A percentile compares a stretch with the other conserved stretches of the same genome.
Evolutionary conservation across 2,888 invertebrate genomes (phyloP).

Genomic region (Aporophyla nigra): DNA sequence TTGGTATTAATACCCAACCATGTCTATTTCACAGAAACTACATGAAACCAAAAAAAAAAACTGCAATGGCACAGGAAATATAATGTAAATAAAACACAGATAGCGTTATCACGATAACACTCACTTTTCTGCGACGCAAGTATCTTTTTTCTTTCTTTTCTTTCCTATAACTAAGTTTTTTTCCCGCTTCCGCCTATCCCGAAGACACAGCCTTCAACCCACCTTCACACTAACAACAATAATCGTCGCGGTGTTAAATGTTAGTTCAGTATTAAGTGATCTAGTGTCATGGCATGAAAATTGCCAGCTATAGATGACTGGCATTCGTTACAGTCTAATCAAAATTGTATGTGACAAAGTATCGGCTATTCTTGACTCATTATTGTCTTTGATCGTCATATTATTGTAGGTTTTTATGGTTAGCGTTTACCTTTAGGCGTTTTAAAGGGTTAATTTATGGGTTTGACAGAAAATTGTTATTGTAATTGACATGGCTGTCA

Average conservation of each 20-base stretch:
- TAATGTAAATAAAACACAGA: conserved; percentile 4
- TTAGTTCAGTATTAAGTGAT: conserved; percentile 58
- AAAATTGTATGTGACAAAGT: conserved; percentile 55
- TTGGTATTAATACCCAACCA: background rate
- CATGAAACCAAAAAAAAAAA: background rate
- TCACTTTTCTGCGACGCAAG: background rate
- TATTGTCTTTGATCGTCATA: conserved; percentile 6
- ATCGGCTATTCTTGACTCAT: conserved; percentile 35
- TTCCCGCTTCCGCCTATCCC: conserved; percentile 18
- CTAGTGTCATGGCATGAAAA: conserved; percentile 49
- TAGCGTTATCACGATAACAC: background rate
- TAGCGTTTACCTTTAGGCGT: background rate
- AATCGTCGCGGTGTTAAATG: conserved; percentile 46
- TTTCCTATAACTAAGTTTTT: background rate
- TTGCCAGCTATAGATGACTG: conserved; percentile 44
- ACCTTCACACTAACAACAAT: conserved; percentile 47
- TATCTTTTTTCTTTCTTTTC: background rate
- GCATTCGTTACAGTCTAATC: conserved; percentile 47
- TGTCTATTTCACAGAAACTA: background rate
- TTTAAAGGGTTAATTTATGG: background rate
- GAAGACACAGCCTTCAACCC: conserved; percentile 18
- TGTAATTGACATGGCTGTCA: background rate
- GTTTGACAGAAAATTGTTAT: background rate
- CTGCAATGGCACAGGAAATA: background rate
- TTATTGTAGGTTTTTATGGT: conserved; percentile 16